phyloP scores from a whole-genome alignment of 2,888 invertebrate genomes.

The Orthonevra nobilis region DNA sequence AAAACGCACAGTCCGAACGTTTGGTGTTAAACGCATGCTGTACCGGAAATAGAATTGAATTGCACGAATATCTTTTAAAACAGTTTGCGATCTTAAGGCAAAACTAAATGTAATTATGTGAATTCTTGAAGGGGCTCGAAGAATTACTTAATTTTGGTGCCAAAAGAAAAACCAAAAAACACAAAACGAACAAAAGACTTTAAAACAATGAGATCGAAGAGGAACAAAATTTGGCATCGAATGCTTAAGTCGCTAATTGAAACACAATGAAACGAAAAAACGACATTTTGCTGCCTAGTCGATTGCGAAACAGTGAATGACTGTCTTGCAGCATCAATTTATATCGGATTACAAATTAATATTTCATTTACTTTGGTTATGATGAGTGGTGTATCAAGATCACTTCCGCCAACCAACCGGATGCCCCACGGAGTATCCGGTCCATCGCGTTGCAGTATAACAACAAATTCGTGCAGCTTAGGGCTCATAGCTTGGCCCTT shows the following conservation, averaged over 20 bases:
- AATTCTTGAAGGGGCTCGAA: constrained; percentile 44
- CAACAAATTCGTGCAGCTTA: constrained; percentile 88
- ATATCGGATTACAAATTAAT: constrained; percentile 64
- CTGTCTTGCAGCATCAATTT: constrained; percentile 18
- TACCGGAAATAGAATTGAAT: constrained; percentile 69
- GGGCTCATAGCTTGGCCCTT: constrained; percentile 77
- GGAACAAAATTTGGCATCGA: constrained; percentile 64
- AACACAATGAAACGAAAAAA: constrained; percentile 43
- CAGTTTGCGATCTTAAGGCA: no score
- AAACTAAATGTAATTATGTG: constrained; percentile 41
- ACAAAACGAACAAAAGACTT: no score
- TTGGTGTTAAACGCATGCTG: constrained; percentile 41
- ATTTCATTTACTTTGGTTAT: constrained; percentile 89
- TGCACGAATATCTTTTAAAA: no score
- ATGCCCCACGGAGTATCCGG: constrained; percentile 91
- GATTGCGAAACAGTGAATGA: constrained; percentile 52
- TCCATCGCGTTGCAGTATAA: constrained; percentile 87
- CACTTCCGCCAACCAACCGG: constrained; percentile 91
- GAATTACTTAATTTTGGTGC: constrained; percentile 58
- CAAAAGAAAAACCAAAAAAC: constrained; percentile 27
- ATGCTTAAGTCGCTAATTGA: constrained; percentile 19
- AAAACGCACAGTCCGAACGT: constrained; percentile 62
- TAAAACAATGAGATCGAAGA: constrained; percentile 59
- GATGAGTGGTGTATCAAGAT: constrained; percentile 92
- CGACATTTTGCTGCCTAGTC: constrained; percentile 24